phyloP scores from a whole-genome alignment of 2,888 invertebrate genomes.

The Rapana venosa region DNA sequence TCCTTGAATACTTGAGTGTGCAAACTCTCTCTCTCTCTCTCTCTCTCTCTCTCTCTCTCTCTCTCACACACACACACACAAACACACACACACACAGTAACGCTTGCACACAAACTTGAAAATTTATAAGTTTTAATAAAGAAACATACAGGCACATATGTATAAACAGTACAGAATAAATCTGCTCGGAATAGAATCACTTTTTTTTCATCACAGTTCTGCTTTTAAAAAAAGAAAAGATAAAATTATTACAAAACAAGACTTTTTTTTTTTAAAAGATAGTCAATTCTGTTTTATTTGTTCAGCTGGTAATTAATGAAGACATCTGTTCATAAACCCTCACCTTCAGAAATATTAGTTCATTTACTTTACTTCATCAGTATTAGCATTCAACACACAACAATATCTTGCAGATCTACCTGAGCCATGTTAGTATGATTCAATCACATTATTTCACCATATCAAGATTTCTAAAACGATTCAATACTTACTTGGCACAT shows the following conservation, averaged over 20 bases:
- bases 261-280: neutral
- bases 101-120: neutral
- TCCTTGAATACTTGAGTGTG: neutral
- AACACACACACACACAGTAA: slow-evolving; percentile 3
- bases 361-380: no score
- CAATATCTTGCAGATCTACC: no score
- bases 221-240: neutral
- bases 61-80: neutral
- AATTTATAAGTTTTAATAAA: neutral
- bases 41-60: neutral
- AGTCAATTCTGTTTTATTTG: no score
- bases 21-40: neutral
- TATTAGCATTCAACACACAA: no score
- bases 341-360: no score
- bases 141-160: neutral
- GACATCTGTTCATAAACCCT: no score
- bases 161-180: neutral
- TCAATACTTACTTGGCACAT: no score
- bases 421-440: no score
- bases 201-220: slow-evolving; percentile 1
- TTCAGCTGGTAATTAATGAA: no score
- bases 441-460: no score
- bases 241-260: neutral
- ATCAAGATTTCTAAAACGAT: no score
- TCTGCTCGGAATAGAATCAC: neutral